phyloP scores from a whole-genome alignment of 2,113 vertebrate genomes.

The Pituophis catenifer region DNA sequence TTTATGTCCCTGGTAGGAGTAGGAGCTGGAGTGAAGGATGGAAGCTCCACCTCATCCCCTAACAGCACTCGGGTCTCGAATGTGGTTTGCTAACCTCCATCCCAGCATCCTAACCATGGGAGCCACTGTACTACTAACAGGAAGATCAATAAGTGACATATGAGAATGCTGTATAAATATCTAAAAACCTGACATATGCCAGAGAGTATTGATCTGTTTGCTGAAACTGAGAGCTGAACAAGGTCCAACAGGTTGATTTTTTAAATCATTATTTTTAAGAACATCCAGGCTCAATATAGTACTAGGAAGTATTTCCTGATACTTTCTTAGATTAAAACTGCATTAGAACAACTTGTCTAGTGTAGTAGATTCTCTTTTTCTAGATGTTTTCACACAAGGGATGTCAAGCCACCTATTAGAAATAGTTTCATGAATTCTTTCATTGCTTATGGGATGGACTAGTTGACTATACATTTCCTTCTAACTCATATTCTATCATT shows the following conservation, averaged over 20 bases:
- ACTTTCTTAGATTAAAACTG: not conserved
- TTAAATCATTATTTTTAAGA: not conserved
- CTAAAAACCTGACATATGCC: not conserved
- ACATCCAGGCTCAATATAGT: not conserved
- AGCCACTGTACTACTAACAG: not conserved
- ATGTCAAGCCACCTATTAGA: not conserved
- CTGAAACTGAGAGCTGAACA: not conserved
- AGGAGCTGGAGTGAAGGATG: not conserved
- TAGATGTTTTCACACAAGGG: not conserved
- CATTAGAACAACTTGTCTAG: not conserved
- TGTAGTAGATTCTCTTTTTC: not conserved
- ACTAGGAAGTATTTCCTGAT: not conserved
- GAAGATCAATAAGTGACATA: not conserved
- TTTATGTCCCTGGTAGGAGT: not conserved
- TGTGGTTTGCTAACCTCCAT: not conserved
- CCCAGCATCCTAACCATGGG: not conserved
- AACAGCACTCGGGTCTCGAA: not conserved
- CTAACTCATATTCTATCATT: not conserved
- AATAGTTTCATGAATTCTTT: not conserved
- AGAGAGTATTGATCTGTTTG: not conserved
- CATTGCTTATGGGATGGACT: not conserved
- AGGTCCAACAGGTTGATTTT: not conserved
- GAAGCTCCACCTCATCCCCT: not conserved
- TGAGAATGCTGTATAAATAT: not conserved
- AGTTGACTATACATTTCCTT: not conserved